phyloP scores from a whole-genome alignment of 2,797 vertebrate genomes.

The Chrysocyon brachyurus region DNA sequence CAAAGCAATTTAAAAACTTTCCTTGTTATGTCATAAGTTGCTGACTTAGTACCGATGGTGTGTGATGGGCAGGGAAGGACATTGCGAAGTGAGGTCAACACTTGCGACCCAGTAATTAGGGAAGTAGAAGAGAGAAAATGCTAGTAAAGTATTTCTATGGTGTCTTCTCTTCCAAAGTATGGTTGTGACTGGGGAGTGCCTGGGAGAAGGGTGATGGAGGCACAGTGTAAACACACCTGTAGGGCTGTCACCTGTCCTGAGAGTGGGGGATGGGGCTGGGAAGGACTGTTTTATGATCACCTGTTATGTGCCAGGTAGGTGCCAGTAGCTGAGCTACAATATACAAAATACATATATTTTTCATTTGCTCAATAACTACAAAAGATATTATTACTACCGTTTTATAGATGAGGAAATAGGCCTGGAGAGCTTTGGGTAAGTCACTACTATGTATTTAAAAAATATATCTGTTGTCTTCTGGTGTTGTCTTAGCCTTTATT shows the following conservation, averaged over 20 bases:
- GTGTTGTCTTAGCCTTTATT: neutral
- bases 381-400: neutral
- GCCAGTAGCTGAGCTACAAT: neutral
- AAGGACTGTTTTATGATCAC: neutral
- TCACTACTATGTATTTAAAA: neutral
- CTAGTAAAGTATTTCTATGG: no score
- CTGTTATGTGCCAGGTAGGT: neutral
- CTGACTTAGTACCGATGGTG: neutral
- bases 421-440: neutral
- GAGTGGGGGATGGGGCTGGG: neutral
- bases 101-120: neutral
- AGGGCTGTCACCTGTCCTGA: neutral
- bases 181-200: neutral
- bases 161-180: neutral
- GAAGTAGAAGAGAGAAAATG: neutral
- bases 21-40: neutral
- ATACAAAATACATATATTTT: neutral
- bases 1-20: neutral
- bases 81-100: neutral
- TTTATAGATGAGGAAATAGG: neutral
- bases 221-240: neutral
- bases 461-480: neutral
- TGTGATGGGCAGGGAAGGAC: neutral
- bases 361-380: neutral
- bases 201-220: neutral